Evolutionary conservation across 2,888 invertebrate species (phyloP), one percentile per base, ranked within the genome.

Genomic region (Stegophylla sp.): DNA sequence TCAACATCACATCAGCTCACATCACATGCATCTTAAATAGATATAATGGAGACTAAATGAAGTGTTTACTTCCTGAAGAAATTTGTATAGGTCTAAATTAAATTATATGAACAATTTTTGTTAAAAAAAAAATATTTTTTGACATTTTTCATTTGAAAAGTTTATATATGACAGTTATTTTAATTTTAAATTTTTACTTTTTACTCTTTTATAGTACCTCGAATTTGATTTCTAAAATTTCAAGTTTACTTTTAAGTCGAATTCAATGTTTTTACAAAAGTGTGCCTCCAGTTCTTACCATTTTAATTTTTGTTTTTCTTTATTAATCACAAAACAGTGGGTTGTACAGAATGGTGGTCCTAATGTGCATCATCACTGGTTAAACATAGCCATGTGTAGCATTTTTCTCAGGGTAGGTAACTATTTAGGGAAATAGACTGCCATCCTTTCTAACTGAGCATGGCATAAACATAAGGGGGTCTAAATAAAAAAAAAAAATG

Each of bases 1-100:
- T 43, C 61, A 13, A 74, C 48, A 61, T 74, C 26, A 61, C 61
- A 61, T 73, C n/a, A 48, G 23, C 48, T 67, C 26, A 48, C 45
- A 67, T 48, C 48, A 61, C 1, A n/a, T 20, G n/a, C 56, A 26
- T 48, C 17, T 41, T 41, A 20, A n/a, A 26, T n/a, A 43, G 23
- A 59, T 7, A 43, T 17, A 45, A 61, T 26, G 59, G 10, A 17
- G 56, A 23, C 1, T 41, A 17, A 51, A 2, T 53, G n/a, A 20
- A 34, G 34, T 3, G 34, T 34, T 34, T 34, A 61, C 4, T 17
- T 28, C 28, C 28, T 61, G 26, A 26, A 61, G 15, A 63, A 26
- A n/a, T 61, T 61, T 26, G 15, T 61, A 23, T 12, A 51, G 1
- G n/a, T 9, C 9, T 63, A 66, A 23, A 13, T 66, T 43, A 23